Percentiles rank a stretch among this genome's conserved stretches.
These are phyloP conservation scores for Schizaphis graminum DNA, from an alignment of 2,888 invertebrate species.

Conservation along the genomic window DNA sequence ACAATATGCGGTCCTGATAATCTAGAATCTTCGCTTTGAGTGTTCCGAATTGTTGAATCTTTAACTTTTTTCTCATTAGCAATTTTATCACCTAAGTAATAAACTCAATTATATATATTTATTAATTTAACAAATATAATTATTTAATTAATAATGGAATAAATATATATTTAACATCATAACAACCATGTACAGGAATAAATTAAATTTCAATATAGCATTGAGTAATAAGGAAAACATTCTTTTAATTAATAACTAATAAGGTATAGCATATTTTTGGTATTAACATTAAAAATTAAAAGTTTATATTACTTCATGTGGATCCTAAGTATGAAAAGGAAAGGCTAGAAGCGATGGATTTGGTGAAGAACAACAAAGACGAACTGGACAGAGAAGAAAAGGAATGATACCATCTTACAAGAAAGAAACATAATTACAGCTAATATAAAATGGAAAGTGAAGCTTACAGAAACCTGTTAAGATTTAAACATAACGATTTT, in stretches of 20 bases:
- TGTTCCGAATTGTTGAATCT: background rate
- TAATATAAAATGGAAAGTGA: background rate
- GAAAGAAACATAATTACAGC: background rate
- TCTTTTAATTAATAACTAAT: background rate
- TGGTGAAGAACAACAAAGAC: background rate
- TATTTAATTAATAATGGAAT: background rate
- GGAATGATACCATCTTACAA: background rate
- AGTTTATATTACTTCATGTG: background rate
- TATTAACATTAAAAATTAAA: background rate
- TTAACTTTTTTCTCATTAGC: slow-evolving; percentile 51
- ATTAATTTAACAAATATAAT: background rate
- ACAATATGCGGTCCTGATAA: slow-evolving; percentile 44
- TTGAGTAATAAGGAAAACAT: background rate
- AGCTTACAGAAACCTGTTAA: background rate
- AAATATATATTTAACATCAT: background rate
- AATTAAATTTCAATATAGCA: background rate
- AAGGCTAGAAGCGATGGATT: background rate
- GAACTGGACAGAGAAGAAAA: too few relatives aligned
- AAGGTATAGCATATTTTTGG: background rate
- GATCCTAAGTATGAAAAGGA: background rate
- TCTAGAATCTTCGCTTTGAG: slow-evolving; percentile 15
- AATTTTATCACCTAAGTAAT: slow-evolving; percentile 44
- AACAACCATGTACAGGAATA: background rate
- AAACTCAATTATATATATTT: background rate
- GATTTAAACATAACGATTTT: background rate